Conservation (phyloP, 2,888 invertebrate genomes). For the Petrolisthes cinctipes region DNA sequence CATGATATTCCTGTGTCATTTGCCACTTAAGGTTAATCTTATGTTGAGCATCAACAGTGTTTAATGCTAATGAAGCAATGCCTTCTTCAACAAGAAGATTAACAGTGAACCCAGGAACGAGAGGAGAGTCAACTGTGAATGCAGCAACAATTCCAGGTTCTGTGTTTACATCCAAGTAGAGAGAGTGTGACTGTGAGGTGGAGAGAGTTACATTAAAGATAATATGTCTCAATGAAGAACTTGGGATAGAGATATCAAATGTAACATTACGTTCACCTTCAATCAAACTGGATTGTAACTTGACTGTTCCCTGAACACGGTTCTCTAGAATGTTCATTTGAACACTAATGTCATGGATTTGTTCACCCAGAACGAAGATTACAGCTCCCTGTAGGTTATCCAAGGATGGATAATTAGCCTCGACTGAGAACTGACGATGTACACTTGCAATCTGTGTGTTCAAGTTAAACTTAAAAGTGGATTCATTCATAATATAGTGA, state of each 20-base stretch:
- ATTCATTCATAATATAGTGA: conserved; percentile 19
- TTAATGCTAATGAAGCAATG: background rate
- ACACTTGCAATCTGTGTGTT: conserved; percentile 4
- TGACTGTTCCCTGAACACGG: conserved; percentile 12
- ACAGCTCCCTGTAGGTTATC: conserved; percentile 29
- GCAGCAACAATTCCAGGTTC: conserved; percentile 19
- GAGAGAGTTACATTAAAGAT: conserved; percentile 20
- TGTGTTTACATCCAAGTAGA: conserved; percentile 29
- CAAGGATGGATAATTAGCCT: conserved; percentile 33
- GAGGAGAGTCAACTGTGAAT: conserved; percentile 31
- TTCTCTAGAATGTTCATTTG: conserved; percentile 6
- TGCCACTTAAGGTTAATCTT: conserved; percentile 25
- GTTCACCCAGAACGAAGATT: conserved; percentile 8
- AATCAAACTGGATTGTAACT: conserved; percentile 33
- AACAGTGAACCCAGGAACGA: conserved; percentile 12
- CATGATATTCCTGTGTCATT: conserved; percentile 1
- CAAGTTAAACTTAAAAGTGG: conserved; percentile 19
- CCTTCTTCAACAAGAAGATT: background rate
- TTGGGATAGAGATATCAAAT: conserved; percentile 41
- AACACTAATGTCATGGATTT: conserved; percentile 34
- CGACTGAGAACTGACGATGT: conserved; percentile 34
- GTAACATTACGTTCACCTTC: conserved; percentile 27
- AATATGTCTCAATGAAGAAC: conserved; percentile 25
- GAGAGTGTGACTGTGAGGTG: conserved; percentile 23
- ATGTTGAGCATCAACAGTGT: conserved; percentile 14